Base-by-base conservation (phyloP, 2,888 invertebrate species). In the Gandaritis pyraliata region DNA sequence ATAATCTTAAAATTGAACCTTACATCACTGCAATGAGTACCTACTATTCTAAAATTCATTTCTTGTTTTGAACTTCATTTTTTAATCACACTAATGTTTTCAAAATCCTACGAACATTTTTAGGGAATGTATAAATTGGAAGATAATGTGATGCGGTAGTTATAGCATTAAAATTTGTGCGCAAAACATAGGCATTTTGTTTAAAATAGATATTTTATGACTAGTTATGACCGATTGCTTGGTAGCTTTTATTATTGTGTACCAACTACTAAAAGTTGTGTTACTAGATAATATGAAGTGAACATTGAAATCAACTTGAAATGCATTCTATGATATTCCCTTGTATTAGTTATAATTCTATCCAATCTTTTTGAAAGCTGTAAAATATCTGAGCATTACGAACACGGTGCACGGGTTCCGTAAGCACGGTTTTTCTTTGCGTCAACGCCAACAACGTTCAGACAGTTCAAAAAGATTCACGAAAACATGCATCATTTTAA, bases 41-140 rank as follows among this genome's bases (percentile, higher is more conserved):
- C 41, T 15, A 43, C 81, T 86, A 85, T 70, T 75, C 83, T 88
- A 86, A 76, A 84, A 77, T 77, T 78, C 81, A 84, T 77, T 75
- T 83, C 76, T 80, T 77, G 71, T 78, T 87, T 88, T 89, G 85
- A 90, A 90, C 87, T 88, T 85, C 78, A 82, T 85, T 86, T 82
- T 76, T 53, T 48, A 30, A 89, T 88, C 88, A 87, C 90, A 86
- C 85, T 79, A 62, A 68, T 67, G 59, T 61, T 63, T 59, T 55
- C 58, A 62, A 71, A 65, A 57, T 61, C 45, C 64, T 69, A 69
- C 59, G 50, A 83, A 74, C 81, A 75, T 76, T 77, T 78, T 80
- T 68, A 82, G 83, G 88, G 90, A 90, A 90, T 90, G 90, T 87
- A 64, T 77, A 80, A 78, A 83, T 72, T 87, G 87, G 88, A 90